Conservation (phyloP, 2,888 invertebrate genomes). For the Peribatodes rhomboidaria region DNA sequence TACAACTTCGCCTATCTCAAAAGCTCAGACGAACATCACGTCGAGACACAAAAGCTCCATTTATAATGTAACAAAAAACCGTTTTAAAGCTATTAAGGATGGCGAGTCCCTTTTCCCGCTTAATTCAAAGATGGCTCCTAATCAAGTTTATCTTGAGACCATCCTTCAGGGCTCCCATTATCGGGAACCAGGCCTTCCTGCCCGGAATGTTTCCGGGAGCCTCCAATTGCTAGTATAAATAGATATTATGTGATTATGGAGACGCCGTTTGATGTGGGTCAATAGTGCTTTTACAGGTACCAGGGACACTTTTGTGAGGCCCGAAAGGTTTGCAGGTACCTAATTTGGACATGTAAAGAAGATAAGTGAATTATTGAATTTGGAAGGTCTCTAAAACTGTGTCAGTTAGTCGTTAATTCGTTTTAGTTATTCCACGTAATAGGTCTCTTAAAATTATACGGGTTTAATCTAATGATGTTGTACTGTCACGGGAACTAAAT, state of each 20-base stretch:
- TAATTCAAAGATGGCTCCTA: conserved; percentile 55
- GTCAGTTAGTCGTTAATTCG: too few species aligned
- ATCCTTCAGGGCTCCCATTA: conserved; percentile 56
- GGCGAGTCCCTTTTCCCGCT: conserved; percentile 52
- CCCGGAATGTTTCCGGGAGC: conserved; percentile 47
- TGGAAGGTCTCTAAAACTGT: too few species aligned
- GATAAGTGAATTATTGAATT: not conserved
- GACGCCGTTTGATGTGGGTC: conserved; percentile 31
- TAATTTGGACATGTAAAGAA: not conserved
- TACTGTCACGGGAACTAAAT: too few species aligned
- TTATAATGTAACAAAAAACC: conserved; percentile 52
- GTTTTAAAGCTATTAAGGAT: conserved; percentile 52
- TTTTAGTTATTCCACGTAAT: too few species aligned
- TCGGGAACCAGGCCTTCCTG: conserved; percentile 55
- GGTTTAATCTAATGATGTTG: too few species aligned
- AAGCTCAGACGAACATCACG: conserved; percentile 32
- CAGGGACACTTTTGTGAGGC: conserved; percentile 20
- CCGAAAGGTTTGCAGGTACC: not conserved
- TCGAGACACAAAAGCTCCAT: conserved; percentile 42
- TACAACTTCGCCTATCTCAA: conserved; percentile 39
- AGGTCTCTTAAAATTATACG: too few species aligned
- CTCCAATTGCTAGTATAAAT: conserved; percentile 52
- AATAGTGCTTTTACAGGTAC: conserved; percentile 34
- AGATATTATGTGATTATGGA: conserved; percentile 37
- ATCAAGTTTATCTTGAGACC: conserved; percentile 62